Percentiles rank a stretch among this genome's conserved stretches.
phyloP scores from a whole-genome alignment of 1,140 invertebrate genomes.

The Drosophila varians region DNA sequence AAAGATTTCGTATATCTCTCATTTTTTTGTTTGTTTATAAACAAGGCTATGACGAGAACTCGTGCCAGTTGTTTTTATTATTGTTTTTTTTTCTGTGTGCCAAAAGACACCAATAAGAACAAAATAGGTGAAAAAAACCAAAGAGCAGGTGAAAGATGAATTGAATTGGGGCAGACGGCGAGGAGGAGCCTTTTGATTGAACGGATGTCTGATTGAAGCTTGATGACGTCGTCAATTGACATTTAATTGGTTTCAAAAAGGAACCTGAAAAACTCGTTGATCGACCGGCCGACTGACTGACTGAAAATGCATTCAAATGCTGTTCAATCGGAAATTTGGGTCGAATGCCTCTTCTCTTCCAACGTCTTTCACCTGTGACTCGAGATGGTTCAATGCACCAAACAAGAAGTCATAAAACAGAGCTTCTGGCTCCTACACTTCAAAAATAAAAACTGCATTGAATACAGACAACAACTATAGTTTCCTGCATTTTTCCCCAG shows the following conservation, averaged over 20 bases:
- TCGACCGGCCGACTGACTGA: conserved; percentile 23
- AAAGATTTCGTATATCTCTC: conserved; percentile 54
- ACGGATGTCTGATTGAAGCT: conserved; percentile 28
- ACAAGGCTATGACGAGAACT: conserved; percentile 50
- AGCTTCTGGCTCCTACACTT: not conserved
- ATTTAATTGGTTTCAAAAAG: conserved; percentile 54
- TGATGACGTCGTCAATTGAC: conserved; percentile 66
- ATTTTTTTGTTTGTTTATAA: conserved; percentile 57
- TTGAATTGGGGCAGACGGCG: conserved; percentile 24
- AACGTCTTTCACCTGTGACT: conserved; percentile 42
- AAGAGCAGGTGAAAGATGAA: conserved; percentile 7
- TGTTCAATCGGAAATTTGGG: conserved; percentile 45
- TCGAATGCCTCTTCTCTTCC: conserved; percentile 33
- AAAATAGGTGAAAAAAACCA: conserved; percentile 15
- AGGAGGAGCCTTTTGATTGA: conserved; percentile 6
- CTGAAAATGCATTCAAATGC: conserved; percentile 50
- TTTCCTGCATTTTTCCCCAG: not conserved
- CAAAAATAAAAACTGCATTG: not conserved
- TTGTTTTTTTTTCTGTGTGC: conserved; percentile 44
- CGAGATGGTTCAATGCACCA: conserved; percentile 50
- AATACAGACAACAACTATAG: not conserved
- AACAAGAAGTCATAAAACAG: conserved; percentile 12
- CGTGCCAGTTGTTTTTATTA: conserved; percentile 41
- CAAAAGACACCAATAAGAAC: conserved; percentile 32
- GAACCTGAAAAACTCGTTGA: conserved; percentile 38